Conservation (phyloP, 2,113 vertebrate genomes). For the Capra hircus region DNA sequence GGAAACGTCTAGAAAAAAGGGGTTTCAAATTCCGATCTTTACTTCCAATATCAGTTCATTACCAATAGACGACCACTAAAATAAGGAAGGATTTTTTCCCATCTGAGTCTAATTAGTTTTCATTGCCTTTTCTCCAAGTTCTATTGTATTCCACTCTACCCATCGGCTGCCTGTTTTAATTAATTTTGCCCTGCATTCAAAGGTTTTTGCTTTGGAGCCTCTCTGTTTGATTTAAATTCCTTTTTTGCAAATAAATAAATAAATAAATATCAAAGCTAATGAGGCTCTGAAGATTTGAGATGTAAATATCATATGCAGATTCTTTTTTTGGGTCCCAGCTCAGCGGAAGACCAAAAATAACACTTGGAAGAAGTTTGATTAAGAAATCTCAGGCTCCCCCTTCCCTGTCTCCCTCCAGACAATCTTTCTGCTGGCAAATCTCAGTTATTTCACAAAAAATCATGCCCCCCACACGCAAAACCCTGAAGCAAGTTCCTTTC, state of each 20-base stretch:
- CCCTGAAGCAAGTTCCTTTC: neutral
- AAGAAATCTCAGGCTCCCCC: slow-evolving; percentile 68
- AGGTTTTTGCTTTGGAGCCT: slow-evolving; percentile 73
- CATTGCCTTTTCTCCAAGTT: slow-evolving; percentile 44
- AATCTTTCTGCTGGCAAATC: slow-evolving; percentile 52
- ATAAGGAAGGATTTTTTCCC: neutral
- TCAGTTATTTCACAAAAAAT: slow-evolving; percentile 21
- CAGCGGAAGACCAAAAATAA: slow-evolving; percentile 73
- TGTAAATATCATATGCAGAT: slow-evolving; percentile 83
- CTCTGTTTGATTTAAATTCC: slow-evolving; percentile 71
- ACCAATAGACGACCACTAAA: neutral
- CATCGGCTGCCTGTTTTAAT: slow-evolving; percentile 70
- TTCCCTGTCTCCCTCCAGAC: slow-evolving; percentile 48
- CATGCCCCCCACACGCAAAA: neutral
- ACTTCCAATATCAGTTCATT: slow-evolving; percentile 11
- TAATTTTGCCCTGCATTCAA: slow-evolving; percentile 77
- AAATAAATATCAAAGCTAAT: slow-evolving; percentile 81
- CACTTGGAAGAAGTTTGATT: slow-evolving; percentile 82
- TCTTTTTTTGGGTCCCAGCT: slow-evolving; percentile 73
- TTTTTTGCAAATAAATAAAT: slow-evolving; percentile 66
- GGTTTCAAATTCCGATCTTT: neutral
- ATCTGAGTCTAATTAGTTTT: slow-evolving; percentile 36
- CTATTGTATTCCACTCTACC: slow-evolving; percentile 43
- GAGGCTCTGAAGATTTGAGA: slow-evolving; percentile 81
- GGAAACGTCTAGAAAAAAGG: neutral